phyloP scores from a whole-genome alignment of 1,140 invertebrate genomes.

The Proctacanthus coquilletti region DNA sequence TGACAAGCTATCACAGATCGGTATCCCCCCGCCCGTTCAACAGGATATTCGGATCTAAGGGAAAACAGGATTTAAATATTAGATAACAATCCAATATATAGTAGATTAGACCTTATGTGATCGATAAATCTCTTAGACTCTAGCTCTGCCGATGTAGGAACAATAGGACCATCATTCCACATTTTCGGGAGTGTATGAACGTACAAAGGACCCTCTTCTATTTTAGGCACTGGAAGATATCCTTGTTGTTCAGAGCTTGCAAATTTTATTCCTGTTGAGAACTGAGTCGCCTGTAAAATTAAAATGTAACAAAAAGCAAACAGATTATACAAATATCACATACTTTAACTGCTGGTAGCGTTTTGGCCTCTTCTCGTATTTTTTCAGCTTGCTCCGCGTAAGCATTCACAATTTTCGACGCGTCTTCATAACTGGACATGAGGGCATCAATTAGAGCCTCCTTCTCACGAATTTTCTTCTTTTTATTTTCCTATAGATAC shows the following conservation, averaged over 20 bases:
- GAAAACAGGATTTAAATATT: slow-evolving; percentile 5
- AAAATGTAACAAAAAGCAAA: slow-evolving; percentile 27
- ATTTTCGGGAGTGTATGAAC: slow-evolving; percentile 44
- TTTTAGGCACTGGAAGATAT: slow-evolving; percentile 49
- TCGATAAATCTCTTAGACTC: slow-evolving; percentile 51
- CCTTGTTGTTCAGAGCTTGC: slow-evolving; percentile 34
- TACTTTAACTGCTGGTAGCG: slow-evolving; percentile 28
- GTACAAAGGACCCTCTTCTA: slow-evolving; percentile 60
- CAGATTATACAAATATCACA: too few species aligned
- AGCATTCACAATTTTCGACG: slow-evolving; percentile 69
- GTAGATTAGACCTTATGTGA: slow-evolving; percentile 44
- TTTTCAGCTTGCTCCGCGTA: slow-evolving; percentile 55
- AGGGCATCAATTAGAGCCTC: slow-evolving; percentile 86
- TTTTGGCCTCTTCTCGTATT: slow-evolving; percentile 45
- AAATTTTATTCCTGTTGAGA: slow-evolving; percentile 70
- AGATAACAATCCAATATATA: slow-evolving; percentile 2
- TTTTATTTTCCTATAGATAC: slow-evolving; percentile 68
- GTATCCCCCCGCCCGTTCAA: slow-evolving; percentile 81
- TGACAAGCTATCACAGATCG: slow-evolving; percentile 65
- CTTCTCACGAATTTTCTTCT: slow-evolving; percentile 67
- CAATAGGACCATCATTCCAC: slow-evolving; percentile 52
- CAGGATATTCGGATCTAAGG: slow-evolving; percentile 40
- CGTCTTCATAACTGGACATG: slow-evolving; percentile 81
- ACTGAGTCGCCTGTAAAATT: slow-evolving; percentile 49
- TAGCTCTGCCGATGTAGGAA: slow-evolving; percentile 50